These are phyloP conservation scores for Oreochromis spilurus DNA, from an alignment of 2,113 vertebrate species.

Conservation along the genomic window DNA sequence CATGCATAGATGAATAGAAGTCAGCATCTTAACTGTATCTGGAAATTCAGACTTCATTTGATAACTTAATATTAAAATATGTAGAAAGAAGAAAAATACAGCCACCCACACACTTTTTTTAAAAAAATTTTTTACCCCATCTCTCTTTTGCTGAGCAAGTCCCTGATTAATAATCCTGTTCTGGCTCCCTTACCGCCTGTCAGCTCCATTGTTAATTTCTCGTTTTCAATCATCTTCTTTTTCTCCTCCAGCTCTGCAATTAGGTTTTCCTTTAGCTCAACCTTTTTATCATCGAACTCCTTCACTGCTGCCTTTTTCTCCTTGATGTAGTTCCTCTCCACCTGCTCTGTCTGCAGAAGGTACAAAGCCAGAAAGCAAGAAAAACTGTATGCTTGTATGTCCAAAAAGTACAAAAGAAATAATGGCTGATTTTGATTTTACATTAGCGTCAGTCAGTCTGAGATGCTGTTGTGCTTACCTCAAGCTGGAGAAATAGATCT, in stretches of 20 bases:
- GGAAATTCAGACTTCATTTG: not conserved
- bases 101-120: not conserved
- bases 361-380: not conserved
- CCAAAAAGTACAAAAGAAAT: not conserved
- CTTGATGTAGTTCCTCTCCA: slow-evolving; percentile 96
- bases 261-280: slow-evolving; percentile 95
- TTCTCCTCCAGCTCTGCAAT: slow-evolving; percentile 97
- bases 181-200: slow-evolving; percentile 83
- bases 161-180: not conserved
- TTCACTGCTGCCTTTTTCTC: slow-evolving; percentile 98
- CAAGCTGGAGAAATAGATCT: slow-evolving; percentile 96
- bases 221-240: slow-evolving; percentile 99
- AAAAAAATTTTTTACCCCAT: not conserved
- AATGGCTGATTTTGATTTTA: not conserved
- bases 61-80: not conserved
- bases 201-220: slow-evolving; percentile 97
- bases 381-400: not conserved
- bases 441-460: not conserved
- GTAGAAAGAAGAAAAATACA: not conserved
- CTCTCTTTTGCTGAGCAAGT: not conserved
- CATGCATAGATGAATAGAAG: not conserved
- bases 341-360: slow-evolving; percentile 86
- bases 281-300: slow-evolving; percentile 98
- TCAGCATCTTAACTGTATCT: not conserved
- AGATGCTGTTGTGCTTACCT: slow-evolving; percentile 74